phyloP scores from a whole-genome alignment of 1,140 invertebrate species.

The Steinernema feltiae region DNA sequence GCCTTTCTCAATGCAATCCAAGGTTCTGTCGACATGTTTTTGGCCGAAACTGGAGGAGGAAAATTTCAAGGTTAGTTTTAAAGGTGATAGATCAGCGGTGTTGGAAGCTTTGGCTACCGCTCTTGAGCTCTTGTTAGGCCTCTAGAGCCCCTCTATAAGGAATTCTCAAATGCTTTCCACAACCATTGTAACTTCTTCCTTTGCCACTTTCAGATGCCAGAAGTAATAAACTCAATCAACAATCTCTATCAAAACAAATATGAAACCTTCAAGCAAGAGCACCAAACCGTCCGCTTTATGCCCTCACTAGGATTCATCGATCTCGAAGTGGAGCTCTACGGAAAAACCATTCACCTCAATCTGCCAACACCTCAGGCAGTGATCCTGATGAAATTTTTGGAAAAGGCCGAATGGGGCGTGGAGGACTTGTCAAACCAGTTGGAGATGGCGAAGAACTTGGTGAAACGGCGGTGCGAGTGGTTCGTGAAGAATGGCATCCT shows the following conservation, averaged over 20 bases:
- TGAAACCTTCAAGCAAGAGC: no score
- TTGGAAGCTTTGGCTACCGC: no score
- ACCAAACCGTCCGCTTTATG: conserved; percentile 83
- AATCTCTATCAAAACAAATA: no score
- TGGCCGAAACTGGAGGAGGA: conserved; percentile 95
- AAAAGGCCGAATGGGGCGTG: conserved; percentile 66
- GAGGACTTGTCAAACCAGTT: conserved; percentile 21
- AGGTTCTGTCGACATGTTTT: conserved; percentile 94
- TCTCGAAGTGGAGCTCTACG: conserved; percentile 81
- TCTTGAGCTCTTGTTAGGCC: no score
- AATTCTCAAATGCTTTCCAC: no score
- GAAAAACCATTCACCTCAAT: conserved; percentile 72
- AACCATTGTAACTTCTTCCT: no score
- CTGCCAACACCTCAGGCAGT: conserved; percentile 87
- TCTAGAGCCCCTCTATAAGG: no score
- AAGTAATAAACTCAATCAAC: no score
- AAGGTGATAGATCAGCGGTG: no score
- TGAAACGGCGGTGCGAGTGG: conserved; percentile 73
- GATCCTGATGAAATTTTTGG: conserved; percentile 87
- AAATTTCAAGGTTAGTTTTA: no score
- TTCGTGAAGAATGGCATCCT: conserved; percentile 76
- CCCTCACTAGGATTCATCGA: conserved; percentile 83
- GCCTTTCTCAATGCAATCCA: conserved; percentile 70
- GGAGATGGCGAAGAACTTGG: conserved; percentile 68
- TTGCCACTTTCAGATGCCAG: no score